phyloP scores from a whole-genome alignment of 2,113 vertebrate genomes.

The Pithys albifrons region DNA sequence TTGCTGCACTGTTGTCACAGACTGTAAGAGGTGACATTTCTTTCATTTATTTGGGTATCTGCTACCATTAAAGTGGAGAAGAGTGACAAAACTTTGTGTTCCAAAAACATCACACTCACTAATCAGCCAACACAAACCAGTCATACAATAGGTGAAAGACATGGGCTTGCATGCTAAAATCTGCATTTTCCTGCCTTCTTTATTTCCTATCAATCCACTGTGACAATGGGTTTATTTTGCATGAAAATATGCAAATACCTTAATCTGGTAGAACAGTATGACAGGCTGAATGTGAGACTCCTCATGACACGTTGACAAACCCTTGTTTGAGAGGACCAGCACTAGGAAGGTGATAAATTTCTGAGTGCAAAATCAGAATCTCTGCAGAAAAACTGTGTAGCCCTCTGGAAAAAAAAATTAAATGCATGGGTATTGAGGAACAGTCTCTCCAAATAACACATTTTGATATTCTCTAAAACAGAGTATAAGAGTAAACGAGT shows the following conservation, averaged over 20 bases:
- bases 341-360: neutral
- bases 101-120: slow-evolving; percentile 13
- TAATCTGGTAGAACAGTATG: slow-evolving; percentile 48
- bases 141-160: slow-evolving; percentile 51
- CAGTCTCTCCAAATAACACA: neutral
- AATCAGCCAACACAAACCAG: slow-evolving; percentile 52
- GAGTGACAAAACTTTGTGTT: slow-evolving; percentile 55
- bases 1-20: neutral
- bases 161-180: slow-evolving; percentile 16
- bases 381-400: neutral
- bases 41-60: slow-evolving; percentile 48
- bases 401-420: neutral
- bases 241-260: slow-evolving; percentile 63
- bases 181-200: slow-evolving; percentile 29
- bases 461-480: neutral
- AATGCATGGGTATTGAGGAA: neutral
- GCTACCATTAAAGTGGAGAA: neutral
- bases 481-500: neutral
- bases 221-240: slow-evolving; percentile 59
- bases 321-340: slow-evolving; percentile 16
- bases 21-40: slow-evolving; percentile 24
- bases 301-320: slow-evolving; percentile 1
- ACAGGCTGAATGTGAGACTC: slow-evolving; percentile 3
- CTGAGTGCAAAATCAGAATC: neutral
- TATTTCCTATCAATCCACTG: slow-evolving; percentile 53